Evolutionary conservation across 2,113 vertebrate genomes (phyloP).

Genomic region (Sardina pilchardus): DNA sequence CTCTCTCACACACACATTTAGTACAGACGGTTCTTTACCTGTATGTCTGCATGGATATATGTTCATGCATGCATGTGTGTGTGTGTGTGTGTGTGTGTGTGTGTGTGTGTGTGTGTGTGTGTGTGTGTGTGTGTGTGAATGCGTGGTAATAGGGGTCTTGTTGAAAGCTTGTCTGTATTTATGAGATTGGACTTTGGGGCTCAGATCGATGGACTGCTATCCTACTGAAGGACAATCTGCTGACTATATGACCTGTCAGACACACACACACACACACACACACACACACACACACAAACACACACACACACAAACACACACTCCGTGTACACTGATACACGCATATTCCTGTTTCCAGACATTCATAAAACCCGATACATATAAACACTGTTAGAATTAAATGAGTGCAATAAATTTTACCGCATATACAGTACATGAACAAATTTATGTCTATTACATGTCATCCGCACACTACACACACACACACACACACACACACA

Average conservation of each 20-base stretch:
- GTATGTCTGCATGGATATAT: not conserved
- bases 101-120: constrained; percentile 34
- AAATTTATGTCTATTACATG: no score
- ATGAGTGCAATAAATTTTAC: not conserved
- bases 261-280: constrained; percentile 1
- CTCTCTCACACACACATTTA: not conserved
- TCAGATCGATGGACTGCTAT: constrained; percentile 50
- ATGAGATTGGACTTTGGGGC: constrained; percentile 51
- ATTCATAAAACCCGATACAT: not conserved
- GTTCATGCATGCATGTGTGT: not conserved
- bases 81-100: constrained; percentile 25
- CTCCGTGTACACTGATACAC: not conserved
- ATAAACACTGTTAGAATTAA: not conserved
- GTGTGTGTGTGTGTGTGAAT: not conserved
- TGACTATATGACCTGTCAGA: constrained; percentile 29
- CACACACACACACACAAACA: constrained; percentile 13
- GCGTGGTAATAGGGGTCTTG: constrained; percentile 45
- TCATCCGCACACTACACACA: no score
- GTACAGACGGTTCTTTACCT: not conserved
- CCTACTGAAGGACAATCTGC: constrained; percentile 48
- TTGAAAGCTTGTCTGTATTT: constrained; percentile 50
- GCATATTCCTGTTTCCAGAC: not conserved
- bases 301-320: not conserved
- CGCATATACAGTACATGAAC: constrained; percentile 6
- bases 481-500: not conserved